Percentiles rank a stretch among this genome's conserved stretches.
Evolutionary conservation across 2,888 invertebrate genomes (phyloP).

Genomic region (Pomacea canaliculata): DNA sequence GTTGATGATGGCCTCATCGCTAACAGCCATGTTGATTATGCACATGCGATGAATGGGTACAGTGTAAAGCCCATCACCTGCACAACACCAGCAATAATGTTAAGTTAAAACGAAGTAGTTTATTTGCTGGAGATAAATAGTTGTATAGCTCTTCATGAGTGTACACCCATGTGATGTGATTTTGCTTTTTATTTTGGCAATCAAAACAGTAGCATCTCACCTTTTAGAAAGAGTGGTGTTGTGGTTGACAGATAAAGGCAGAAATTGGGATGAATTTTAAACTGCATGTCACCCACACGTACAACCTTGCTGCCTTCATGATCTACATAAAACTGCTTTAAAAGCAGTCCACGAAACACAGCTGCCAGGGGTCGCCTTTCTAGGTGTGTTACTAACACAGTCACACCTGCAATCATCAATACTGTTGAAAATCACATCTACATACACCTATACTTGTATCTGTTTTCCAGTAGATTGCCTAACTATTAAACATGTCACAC

Average conservation of each 20-base stretch:
- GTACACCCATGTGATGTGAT: no score
- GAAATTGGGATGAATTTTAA: constrained; percentile 61
- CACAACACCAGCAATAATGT: not conserved
- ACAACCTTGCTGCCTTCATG: constrained; percentile 59
- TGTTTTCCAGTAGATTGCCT: not conserved
- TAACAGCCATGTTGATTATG: constrained; percentile 62
- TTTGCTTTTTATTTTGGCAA: no score
- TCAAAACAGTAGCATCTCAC: constrained; percentile 35
- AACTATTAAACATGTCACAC: no score
- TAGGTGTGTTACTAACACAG: constrained; percentile 64
- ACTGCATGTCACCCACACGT: constrained; percentile 53
- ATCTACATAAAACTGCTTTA: constrained; percentile 58
- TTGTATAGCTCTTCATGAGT: no score
- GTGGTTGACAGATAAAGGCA: constrained; percentile 64
- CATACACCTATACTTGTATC: not conserved
- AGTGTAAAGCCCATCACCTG: constrained; percentile 60
- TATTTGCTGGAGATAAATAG: no score
- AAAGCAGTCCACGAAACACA: constrained; percentile 56
- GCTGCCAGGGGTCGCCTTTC: constrained; percentile 62
- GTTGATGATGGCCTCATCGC: constrained; percentile 66
- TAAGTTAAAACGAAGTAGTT: no score
- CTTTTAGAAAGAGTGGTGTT: constrained; percentile 62
- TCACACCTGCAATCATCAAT: constrained; percentile 51
- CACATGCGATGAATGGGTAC: constrained; percentile 61
- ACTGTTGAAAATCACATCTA: not conserved